Conservation (phyloP, 2,888 invertebrate species). For the Philopedon plagiatum region DNA sequence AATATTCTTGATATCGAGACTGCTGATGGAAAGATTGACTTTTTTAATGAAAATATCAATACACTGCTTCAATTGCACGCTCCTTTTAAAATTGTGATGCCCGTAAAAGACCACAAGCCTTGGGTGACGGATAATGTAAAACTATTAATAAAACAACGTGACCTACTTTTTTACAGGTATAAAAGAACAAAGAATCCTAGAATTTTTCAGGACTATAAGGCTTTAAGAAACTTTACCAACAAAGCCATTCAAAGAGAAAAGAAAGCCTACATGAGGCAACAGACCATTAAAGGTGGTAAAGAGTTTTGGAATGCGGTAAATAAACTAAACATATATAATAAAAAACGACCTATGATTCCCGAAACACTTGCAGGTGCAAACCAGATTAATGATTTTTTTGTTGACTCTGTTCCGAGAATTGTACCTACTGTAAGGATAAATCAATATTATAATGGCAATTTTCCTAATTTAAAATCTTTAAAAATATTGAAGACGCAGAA, state of each 20-base stretch:
- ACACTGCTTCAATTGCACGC: too few relatives aligned
- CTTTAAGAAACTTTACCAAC: slow-evolving; percentile 6
- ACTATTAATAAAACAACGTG: too few relatives aligned
- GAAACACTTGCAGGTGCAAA: neutral
- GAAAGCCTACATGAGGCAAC: neutral
- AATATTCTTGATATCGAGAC: too few relatives aligned
- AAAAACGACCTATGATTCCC: neutral
- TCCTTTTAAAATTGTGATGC: too few relatives aligned
- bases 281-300: neutral
- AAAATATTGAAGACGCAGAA: neutral
- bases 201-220: neutral
- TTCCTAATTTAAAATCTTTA: neutral
- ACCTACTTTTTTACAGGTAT: neutral
- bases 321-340: neutral
- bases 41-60: too few relatives aligned
- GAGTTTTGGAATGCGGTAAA: neutral
- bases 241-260: slow-evolving; percentile 3
- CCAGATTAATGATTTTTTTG: neutral
- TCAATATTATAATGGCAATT: neutral
- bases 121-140: too few relatives aligned
- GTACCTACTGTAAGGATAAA: neutral
- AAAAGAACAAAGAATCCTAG: neutral
- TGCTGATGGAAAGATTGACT: too few relatives aligned
- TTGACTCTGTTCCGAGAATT: neutral
- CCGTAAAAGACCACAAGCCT: too few relatives aligned